A percentile compares a stretch with the other conserved stretches of the same genome.
phyloP scores from a whole-genome alignment of 1,140 invertebrate species.

The Cheumatopsyche charites region DNA sequence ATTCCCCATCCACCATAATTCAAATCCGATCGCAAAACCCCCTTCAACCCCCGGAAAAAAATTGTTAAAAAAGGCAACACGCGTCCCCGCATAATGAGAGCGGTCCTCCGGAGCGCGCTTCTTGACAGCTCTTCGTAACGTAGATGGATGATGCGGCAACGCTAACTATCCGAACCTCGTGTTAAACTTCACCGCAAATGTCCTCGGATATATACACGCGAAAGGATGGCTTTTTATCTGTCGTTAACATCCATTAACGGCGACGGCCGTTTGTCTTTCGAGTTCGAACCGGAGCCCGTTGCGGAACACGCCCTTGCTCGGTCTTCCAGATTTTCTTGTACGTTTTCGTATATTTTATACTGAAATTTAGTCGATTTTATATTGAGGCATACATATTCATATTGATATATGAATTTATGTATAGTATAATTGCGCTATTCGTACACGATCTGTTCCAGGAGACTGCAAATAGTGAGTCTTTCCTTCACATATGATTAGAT shows the following conservation, averaged over 20 bases:
- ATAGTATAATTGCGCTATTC: too few relatives aligned
- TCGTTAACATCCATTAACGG: constrained; percentile 25
- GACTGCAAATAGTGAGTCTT: too few relatives aligned
- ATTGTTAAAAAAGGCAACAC: neutral
- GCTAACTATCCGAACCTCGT: neutral
- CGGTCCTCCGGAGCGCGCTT: neutral
- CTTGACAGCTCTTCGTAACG: constrained; percentile 21
- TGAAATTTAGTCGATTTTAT: too few relatives aligned
- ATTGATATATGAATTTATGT: too few relatives aligned
- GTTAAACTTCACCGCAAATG: too few relatives aligned
- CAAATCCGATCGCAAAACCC: neutral
- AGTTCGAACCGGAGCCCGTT: neutral
- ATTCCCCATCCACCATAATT: neutral
- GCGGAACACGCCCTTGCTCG: constrained; percentile 6
- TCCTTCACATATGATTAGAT: too few relatives aligned
- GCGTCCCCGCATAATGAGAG: neutral
- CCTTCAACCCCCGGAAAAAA: neutral
- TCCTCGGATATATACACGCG: too few relatives aligned
- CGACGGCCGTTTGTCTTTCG: constrained; percentile 17
- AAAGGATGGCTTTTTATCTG: constrained; percentile 21
- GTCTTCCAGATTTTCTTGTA: too few relatives aligned
- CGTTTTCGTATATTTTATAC: neutral
- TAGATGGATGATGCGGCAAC: constrained; percentile 17
- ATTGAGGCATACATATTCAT: too few relatives aligned
- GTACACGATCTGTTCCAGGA: too few relatives aligned